Evolutionary conservation across 2,888 invertebrate genomes (phyloP), one percentile per base, ranked within the genome.

Genomic region (Temnothorax unifasciatus): DNA sequence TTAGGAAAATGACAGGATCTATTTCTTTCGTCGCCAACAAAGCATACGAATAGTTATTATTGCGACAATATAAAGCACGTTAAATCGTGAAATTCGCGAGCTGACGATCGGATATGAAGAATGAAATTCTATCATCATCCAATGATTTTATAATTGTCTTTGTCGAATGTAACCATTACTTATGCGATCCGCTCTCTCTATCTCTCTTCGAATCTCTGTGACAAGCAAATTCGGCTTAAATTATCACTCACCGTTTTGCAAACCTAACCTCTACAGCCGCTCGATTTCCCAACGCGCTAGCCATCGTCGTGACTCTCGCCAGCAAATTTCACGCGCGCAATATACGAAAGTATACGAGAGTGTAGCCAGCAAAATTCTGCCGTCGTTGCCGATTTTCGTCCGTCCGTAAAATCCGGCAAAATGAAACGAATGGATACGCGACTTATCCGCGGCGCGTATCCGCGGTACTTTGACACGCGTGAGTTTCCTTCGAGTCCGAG

Each of bases 391-490:
- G 69, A 77, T 52, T n/a, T 52, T n/a, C 73, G 41, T 41, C 63
- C 82, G 29, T 18, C 54, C 38, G n/a, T 82, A 44, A 82, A 82
- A 82, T 82, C 66, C 75, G n/a, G n/a, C n/a, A 41, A 82, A 82
- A 82, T 47, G 59, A 82, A 82, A 82, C 52, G 63, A 63, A 61
- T 41, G 64, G 74, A 75, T 76, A 59, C 47, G 63, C 44, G 59
- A 61, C 47, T 75, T 61, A 61, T 47, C 61, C 63, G 21, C 41
- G 44, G 9, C 57, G 21, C 15, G 44, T 75, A 61, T 75, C 50
- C 50, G 4, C 38, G 25, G 9, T 25, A 38, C 4, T 64, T 6
- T 6, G 34, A 34, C 34, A 0, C 41, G 21, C 50, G 13, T 6
- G 21, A n/a, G 34, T 25, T 21, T 76, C 38, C 21, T 15, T 47